These are phyloP conservation scores for Hemithea aestivaria DNA, from an alignment of 2,888 invertebrate genomes.

Conservation along the genomic window DNA sequence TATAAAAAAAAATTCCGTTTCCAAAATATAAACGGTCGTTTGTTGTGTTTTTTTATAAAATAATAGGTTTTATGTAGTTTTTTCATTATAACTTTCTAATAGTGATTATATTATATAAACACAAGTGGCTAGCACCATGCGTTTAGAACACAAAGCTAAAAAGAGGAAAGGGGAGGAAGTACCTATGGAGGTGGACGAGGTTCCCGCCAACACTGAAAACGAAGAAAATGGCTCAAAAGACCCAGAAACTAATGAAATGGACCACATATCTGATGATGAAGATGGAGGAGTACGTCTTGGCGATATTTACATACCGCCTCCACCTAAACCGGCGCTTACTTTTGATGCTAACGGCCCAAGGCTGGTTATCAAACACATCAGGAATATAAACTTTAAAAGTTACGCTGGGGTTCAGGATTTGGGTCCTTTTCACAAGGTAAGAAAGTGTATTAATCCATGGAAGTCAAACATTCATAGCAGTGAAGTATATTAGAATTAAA, in stretches of 20 bases:
- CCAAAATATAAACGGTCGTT: too few species aligned
- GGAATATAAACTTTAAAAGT: constrained; percentile 97
- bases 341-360: constrained; percentile 88
- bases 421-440: constrained; percentile 97
- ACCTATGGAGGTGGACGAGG: constrained; percentile 63
- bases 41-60: background rate
- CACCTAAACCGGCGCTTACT: constrained; percentile 83
- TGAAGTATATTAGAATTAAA: too few species aligned
- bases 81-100: background rate
- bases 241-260: constrained; percentile 47
- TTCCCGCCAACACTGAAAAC: constrained; percentile 25
- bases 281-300: constrained; percentile 87
- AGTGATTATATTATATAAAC: background rate
- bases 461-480: too few species aligned
- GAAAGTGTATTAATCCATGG: too few species aligned
- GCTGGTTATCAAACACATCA: constrained; percentile 93
- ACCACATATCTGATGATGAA: constrained; percentile 76
- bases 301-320: constrained; percentile 91
- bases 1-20: too few species aligned
- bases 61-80: background rate
- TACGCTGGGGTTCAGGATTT: constrained; percentile 90
- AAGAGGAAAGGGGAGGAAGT: constrained; percentile 50
- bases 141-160: constrained; percentile 36
- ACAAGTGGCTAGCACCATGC: constrained; percentile 35
- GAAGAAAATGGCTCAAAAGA: constrained; percentile 31